These are phyloP conservation scores for Campylomormyrus numenius DNA, from an alignment of 2,113 vertebrate species.

Conservation along the genomic window DNA sequence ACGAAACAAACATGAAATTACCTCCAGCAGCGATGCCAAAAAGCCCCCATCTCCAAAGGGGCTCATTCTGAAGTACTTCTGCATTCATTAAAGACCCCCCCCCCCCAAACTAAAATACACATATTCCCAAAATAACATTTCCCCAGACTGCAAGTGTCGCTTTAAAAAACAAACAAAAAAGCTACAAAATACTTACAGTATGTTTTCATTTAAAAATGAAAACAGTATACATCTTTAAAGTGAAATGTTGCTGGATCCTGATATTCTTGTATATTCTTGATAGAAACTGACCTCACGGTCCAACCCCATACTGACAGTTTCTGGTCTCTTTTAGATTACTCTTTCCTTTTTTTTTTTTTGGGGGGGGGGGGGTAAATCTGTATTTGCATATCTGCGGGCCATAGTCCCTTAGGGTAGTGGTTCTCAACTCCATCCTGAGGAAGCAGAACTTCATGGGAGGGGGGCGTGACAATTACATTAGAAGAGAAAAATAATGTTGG, in stretches of 20 bases:
- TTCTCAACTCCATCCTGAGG: neutral
- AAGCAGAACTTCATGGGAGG: neutral
- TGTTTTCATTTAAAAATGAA: neutral
- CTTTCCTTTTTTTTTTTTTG: neutral
- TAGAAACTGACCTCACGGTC: neutral
- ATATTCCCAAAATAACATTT: neutral
- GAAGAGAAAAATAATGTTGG: neutral
- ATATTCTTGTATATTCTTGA: neutral
- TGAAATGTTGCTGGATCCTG: slow-evolving; percentile 4
- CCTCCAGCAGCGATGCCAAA: neutral
- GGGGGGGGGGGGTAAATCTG: neutral
- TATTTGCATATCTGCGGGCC: neutral
- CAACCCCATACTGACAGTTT: neutral
- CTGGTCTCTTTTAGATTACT: neutral
- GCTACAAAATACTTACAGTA: neutral
- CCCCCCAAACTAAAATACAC: neutral
- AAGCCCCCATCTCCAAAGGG: neutral
- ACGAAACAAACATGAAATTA: slow-evolving; percentile 1
- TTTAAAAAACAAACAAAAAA: neutral
- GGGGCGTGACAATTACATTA: neutral
- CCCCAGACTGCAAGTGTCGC: neutral
- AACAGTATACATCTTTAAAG: slow-evolving; percentile 11
- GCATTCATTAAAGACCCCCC: neutral
- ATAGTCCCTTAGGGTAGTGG: neutral
- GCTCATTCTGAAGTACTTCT: neutral